A percentile compares a stretch with the other conserved stretches of the same genome.
Conservation (phyloP, 1,140 invertebrate genomes). For the Sycophila sp. region DNA sequence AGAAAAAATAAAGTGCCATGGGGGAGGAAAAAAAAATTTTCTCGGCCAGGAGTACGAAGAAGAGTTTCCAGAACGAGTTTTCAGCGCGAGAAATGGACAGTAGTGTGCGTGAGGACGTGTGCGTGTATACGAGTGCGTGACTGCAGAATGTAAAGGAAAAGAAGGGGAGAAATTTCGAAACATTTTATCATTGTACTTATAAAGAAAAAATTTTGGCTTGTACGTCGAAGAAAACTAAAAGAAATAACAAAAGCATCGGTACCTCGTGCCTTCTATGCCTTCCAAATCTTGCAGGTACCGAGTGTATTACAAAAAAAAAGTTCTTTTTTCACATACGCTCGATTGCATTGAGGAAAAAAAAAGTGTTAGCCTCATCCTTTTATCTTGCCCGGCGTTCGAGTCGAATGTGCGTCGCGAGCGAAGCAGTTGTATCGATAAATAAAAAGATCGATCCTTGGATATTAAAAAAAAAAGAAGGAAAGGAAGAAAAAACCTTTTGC, state of each 20-base stretch:
- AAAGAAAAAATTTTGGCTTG: constrained; percentile 36
- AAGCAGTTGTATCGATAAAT: too few species aligned
- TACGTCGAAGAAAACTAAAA: constrained; percentile 41
- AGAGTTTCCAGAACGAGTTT: constrained; percentile 4
- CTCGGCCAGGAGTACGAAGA: not conserved
- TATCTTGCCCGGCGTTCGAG: not conserved
- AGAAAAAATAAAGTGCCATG: not conserved
- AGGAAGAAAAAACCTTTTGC: not conserved
- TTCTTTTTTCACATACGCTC: constrained; percentile 43
- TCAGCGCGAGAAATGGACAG: not conserved
- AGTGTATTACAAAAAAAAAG: constrained; percentile 46
- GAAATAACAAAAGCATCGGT: constrained; percentile 37
- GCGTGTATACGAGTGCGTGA: not conserved
- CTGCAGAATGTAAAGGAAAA: constrained; percentile 12
- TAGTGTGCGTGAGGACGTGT: not conserved
- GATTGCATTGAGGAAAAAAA: not conserved
- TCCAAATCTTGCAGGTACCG: constrained; percentile 49
- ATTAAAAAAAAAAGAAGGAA: not conserved
- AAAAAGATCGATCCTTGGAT: not conserved
- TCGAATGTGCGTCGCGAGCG: too few species aligned
- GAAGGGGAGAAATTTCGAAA: constrained; percentile 30
- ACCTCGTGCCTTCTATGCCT: constrained; percentile 59
- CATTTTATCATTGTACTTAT: constrained; percentile 37
- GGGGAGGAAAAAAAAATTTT: not conserved
- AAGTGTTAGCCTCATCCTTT: not conserved